These are phyloP conservation scores for Drosophila mayaguana DNA, from an alignment of 2,888 invertebrate species.

Conservation along the genomic window DNA sequence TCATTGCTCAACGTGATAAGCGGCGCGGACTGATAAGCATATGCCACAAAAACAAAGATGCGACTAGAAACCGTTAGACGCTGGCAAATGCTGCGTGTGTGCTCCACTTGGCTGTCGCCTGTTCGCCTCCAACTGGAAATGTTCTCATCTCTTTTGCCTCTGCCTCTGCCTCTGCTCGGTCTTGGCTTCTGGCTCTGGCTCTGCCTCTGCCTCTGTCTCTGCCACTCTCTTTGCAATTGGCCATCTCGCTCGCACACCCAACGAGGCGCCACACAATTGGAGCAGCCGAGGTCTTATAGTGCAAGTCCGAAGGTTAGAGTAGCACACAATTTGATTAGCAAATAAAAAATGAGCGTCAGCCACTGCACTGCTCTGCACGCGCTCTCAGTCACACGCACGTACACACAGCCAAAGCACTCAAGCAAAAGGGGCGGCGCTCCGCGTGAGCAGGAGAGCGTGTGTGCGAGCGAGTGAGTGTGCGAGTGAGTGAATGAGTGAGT, in stretches of 20 bases:
- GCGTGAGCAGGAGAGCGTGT: slow-evolving; percentile 15
- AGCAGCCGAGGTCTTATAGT: slow-evolving; percentile 33
- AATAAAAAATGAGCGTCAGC: slow-evolving; percentile 68
- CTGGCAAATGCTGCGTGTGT: slow-evolving; percentile 34
- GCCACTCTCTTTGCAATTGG: slow-evolving; percentile 32
- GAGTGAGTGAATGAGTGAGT: slow-evolving; percentile 4
- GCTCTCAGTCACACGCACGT: slow-evolving; percentile 7
- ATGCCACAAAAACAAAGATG: slow-evolving; percentile 37
- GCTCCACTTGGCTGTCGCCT: slow-evolving; percentile 71
- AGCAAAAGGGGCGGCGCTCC: slow-evolving; percentile 45
- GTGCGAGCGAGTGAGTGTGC: slow-evolving; percentile 3
- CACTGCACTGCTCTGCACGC: slow-evolving; percentile 29
- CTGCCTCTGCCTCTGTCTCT: slow-evolving; percentile 31
- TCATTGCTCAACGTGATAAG: slow-evolving; percentile 68
- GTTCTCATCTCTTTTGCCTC: slow-evolving; percentile 44
- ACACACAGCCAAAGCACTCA: slow-evolving; percentile 31
- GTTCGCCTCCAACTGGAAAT: slow-evolving; percentile 66
- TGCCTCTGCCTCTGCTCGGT: slow-evolving; percentile 48
- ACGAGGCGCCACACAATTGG: slow-evolving; percentile 24
- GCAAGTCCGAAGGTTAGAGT: slow-evolving; percentile 56
- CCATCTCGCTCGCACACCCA: slow-evolving; percentile 56
- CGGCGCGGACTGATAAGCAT: slow-evolving; percentile 58
- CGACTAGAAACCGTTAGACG: slow-evolving; percentile 50
- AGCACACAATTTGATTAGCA: slow-evolving; percentile 74
- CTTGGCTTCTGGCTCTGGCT: slow-evolving; percentile 35